phyloP scores from a whole-genome alignment of 2,113 vertebrate genomes.

The Zosterops japonicus region DNA sequence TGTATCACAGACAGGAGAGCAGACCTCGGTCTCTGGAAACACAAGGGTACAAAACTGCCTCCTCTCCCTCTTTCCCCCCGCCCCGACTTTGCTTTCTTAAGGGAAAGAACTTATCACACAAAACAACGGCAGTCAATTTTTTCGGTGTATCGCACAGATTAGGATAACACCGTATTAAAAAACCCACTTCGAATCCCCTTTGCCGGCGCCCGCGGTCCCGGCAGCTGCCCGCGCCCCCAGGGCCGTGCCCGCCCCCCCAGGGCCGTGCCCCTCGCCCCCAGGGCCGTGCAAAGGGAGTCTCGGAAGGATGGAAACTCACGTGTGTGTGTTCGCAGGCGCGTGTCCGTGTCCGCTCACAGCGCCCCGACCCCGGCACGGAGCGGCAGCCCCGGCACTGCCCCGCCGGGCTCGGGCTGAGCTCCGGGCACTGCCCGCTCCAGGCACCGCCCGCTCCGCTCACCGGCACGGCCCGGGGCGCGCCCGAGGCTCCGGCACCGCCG shows the following conservation, averaged over 20 bases:
- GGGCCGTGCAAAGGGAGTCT: accelerated
- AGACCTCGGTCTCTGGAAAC: neutral
- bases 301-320: accelerated
- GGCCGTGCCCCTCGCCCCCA: accelerated
- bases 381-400: neutral
- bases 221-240: neutral
- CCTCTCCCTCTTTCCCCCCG: neutral
- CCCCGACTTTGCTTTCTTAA: too few relatives aligned
- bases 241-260: neutral
- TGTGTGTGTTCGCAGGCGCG: accelerated
- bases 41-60: neutral
- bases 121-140: neutral
- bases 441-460: neutral
- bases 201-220: neutral
- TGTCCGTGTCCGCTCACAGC: accelerated
- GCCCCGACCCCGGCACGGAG: accelerated
- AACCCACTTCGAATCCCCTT: accelerated
- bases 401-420: neutral
- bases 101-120: neutral
- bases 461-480: neutral
- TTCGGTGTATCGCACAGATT: neutral
- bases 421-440: neutral
- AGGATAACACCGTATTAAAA: neutral
- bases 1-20: neutral
- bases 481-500: neutral